Evolutionary conservation across 2,113 vertebrate species (phyloP).

Genomic region (Genyomyrus donnyi): DNA sequence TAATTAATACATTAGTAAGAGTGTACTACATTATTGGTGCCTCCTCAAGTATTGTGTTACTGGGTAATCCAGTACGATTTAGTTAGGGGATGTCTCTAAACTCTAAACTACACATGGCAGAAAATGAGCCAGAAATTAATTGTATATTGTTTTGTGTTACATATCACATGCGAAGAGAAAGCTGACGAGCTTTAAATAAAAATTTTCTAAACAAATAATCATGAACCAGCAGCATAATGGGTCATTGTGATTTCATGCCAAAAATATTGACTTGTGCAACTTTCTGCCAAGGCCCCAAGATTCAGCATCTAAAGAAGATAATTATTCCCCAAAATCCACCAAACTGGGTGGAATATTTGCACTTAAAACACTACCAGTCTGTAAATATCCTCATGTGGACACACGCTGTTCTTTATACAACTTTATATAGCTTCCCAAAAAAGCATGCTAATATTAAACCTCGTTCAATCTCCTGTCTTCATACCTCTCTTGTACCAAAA

Average conservation of each 20-base stretch:
- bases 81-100: too few relatives aligned
- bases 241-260: slow-evolving; percentile 57
- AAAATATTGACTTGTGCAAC: slow-evolving; percentile 31
- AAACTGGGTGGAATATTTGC: background rate
- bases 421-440: background rate
- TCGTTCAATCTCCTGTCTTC: background rate
- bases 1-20: too few relatives aligned
- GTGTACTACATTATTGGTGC: too few relatives aligned
- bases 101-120: too few relatives aligned
- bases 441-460: background rate
- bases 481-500: background rate
- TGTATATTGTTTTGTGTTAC: too few relatives aligned
- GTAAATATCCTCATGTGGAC: background rate
- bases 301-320: background rate
- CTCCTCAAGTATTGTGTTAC: too few relatives aligned
- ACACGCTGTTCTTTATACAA: background rate
- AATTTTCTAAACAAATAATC: too few relatives aligned
- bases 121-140: too few relatives aligned
- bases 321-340: background rate
- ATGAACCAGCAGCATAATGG: slow-evolving; percentile 27
- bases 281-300: background rate
- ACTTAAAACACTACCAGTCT: background rate
- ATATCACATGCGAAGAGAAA: too few relatives aligned
- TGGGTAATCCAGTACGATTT: too few relatives aligned
- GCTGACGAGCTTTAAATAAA: too few relatives aligned